A percentile compares a stretch with the other conserved stretches of the same genome.
Conservation (phyloP, 2,113 vertebrate species). For the Gorsachius goisagi region DNA sequence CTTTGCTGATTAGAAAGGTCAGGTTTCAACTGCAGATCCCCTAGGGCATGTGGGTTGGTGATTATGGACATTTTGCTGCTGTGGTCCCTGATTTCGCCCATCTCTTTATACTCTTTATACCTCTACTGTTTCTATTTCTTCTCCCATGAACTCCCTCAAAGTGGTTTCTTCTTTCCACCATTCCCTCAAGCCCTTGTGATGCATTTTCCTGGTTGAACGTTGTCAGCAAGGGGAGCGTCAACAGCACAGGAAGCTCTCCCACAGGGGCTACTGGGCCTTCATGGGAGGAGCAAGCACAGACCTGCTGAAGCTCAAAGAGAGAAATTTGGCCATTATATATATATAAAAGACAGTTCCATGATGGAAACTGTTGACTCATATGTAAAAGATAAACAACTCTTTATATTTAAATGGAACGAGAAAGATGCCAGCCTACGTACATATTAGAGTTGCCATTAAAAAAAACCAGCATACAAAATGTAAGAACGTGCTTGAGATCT, state of each 20-base stretch:
- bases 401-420: neutral
- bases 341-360: neutral
- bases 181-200: neutral
- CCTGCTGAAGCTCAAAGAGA: neutral
- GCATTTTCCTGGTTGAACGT: neutral
- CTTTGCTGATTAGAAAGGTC: neutral
- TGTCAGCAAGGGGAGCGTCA: constrained; percentile 31
- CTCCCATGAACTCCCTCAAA: neutral
- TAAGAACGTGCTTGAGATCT: neutral
- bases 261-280: neutral
- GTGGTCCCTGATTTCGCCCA: neutral
- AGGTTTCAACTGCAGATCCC: neutral
- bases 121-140: neutral
- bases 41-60: neutral
- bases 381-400: neutral
- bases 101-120: neutral
- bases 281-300: neutral
- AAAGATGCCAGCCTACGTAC: neutral
- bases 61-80: neutral
- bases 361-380: neutral
- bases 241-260: neutral
- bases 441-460: neutral
- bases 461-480: neutral
- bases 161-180: neutral
- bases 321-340: neutral